Evolutionary conservation across 2,113 vertebrate genomes (phyloP), one percentile per base, ranked within the genome.

Genomic region (Pygoscelis adeliae): DNA sequence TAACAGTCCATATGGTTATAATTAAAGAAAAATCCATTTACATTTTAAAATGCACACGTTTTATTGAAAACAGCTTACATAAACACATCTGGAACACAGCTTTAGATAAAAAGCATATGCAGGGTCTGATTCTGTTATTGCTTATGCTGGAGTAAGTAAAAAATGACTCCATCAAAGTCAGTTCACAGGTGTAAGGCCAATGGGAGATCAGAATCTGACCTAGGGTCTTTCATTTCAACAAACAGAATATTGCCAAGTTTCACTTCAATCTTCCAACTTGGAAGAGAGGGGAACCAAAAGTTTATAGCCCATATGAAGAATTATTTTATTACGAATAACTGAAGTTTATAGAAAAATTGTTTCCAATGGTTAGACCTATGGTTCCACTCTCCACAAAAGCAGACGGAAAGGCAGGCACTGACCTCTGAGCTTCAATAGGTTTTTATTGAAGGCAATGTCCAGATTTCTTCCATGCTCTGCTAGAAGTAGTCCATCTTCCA

Each of bases 1-100:
- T 97, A 97, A 95, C 29, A 63, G n/a, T 15, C 63, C 97, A 89
- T 94, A 66, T 95, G 97, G 74, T 93, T 92, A 59, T 86, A 97
- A 97, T 97, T 97, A 97, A 93, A 97, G 95, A 94, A 97, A 96
- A 97, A 97, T 94, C 94, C 92, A 93, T 97, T 97, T 96, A 97
- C 94, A 94, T 97, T 94, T 95, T 97, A 66, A 97, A 97, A 96
- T 71, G 88, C 88, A 86, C 85, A 86, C 70, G 0, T 86, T 96
- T 97, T 95, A 97, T 97, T 97, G 88, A 94, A 95, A 97, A 84
- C 96, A 96, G 95, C 85, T 95, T 96, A 83, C 86, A 83, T 38
- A 97, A 97, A 97, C 95, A 97, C 97, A 97, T 97, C 92, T 97
- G 97, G 96, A 96, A 89, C 67, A 81, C 96, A 97, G 95, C 79